Evolutionary conservation across 1,140 invertebrate species (phyloP).

Genomic region (Nephotettix cincticeps): DNA sequence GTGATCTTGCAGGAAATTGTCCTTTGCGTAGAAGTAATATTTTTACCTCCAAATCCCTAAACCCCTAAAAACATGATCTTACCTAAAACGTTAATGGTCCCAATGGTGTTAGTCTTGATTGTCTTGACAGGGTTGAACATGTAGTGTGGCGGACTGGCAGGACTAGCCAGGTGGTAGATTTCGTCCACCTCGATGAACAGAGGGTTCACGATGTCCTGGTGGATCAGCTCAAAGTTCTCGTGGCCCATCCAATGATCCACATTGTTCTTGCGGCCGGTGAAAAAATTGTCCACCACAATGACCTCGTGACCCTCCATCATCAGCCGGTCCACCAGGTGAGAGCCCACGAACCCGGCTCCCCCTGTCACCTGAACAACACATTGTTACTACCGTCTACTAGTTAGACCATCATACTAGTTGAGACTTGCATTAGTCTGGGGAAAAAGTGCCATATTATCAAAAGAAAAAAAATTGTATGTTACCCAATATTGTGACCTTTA

Average conservation of each 20-base stretch:
- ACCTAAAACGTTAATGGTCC: constrained; percentile 99
- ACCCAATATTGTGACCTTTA: too few relatives aligned
- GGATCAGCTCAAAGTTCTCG: constrained; percentile 97
- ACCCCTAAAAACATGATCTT: too few relatives aligned
- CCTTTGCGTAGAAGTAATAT: too few relatives aligned
- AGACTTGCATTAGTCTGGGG: too few relatives aligned
- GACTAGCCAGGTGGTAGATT: constrained; percentile 98
- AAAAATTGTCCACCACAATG: constrained; percentile 98
- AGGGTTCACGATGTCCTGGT: constrained; percentile 98
- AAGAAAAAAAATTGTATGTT: too few relatives aligned
- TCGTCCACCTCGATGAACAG: constrained; percentile 98
- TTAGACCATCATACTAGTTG: too few relatives aligned
- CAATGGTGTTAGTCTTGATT: constrained; percentile 98
- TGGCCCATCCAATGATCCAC: constrained; percentile 99
- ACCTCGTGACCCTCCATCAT: constrained; percentile 98
- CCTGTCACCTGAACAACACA: constrained; percentile 83
- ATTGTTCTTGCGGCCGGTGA: constrained; percentile 95
- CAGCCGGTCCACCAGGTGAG: constrained; percentile 92
- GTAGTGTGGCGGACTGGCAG: constrained; percentile 98
- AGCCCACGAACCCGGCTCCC: constrained; percentile 98
- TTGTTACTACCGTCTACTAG: too few relatives aligned
- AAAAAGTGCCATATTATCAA: too few relatives aligned
- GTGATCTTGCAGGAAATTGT: too few relatives aligned
- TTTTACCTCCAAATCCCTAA: too few relatives aligned
- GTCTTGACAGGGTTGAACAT: constrained; percentile 99